phyloP scores from a whole-genome alignment of 2,113 vertebrate species.

The Haemorhous mexicanus region DNA sequence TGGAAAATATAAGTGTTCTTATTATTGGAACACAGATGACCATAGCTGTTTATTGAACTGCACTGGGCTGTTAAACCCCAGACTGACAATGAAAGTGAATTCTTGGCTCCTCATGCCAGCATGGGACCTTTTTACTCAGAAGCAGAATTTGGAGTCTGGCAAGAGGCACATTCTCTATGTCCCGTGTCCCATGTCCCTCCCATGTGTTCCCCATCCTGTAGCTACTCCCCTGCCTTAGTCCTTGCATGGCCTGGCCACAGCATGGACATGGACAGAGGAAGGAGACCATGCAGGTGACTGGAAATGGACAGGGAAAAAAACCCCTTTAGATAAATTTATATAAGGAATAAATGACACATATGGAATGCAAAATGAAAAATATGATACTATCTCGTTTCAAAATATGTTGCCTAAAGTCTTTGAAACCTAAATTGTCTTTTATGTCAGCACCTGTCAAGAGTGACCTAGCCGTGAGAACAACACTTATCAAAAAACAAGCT shows the following conservation, averaged over 20 bases:
- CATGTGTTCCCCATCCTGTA: rapidly evolving
- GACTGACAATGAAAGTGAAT: not conserved
- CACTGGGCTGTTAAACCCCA: not conserved
- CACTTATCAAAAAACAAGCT: not conserved
- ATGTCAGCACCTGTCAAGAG: not conserved
- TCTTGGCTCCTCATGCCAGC: not conserved
- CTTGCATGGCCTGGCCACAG: rapidly evolving
- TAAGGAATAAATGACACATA: not conserved
- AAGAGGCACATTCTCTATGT: not conserved
- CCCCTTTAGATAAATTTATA: not conserved
- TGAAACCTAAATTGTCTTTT: not conserved
- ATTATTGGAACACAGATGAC: not conserved
- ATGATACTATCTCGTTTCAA: not conserved
- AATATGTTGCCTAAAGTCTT: not conserved
- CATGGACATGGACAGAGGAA: rapidly evolving
- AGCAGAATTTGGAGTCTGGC: not conserved
- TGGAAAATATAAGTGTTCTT: not conserved
- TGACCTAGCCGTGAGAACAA: not conserved
- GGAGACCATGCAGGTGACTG: not conserved
- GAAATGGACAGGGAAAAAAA: not conserved
- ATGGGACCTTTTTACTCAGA: not conserved
- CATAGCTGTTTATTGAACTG: not conserved
- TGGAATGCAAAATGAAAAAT: not conserved
- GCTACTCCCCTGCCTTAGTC: not conserved
- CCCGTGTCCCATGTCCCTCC: rapidly evolving